These are phyloP conservation scores for Dendropsophus ebraccatus DNA, from an alignment of 2,113 vertebrate species.

Conservation along the genomic window DNA sequence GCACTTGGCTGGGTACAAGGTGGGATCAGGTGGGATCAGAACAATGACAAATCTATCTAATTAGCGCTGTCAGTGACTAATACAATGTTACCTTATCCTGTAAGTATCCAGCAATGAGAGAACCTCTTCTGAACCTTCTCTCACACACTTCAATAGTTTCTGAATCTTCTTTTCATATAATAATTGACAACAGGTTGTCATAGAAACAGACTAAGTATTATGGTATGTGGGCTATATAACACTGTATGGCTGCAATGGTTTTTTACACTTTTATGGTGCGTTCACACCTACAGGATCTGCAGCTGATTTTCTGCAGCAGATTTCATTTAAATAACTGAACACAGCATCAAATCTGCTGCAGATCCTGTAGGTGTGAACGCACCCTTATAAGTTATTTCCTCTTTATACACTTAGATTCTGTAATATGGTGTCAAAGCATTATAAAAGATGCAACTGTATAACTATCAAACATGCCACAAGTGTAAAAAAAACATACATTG, in stretches of 20 bases:
- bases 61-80: conserved; percentile 1
- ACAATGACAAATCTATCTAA: neutral
- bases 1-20: too few species aligned
- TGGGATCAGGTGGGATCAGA: neutral
- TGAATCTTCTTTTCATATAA: conserved; percentile 30
- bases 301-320: too few species aligned
- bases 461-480: too few species aligned
- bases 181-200: conserved; percentile 48
- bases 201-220: conserved; percentile 36
- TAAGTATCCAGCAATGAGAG: neutral
- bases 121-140: conserved; percentile 24
- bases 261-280: neutral
- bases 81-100: neutral
- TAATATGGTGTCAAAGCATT: too few species aligned
- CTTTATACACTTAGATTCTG: too few species aligned
- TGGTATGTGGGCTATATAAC: neutral
- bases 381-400: neutral
- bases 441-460: too few species aligned
- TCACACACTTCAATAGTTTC: conserved; percentile 21
- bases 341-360: too few species aligned
- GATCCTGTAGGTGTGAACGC: too few species aligned
- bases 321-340: too few species aligned
- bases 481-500: too few species aligned
- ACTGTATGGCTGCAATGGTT: neutral
- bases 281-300: too few species aligned